These are phyloP conservation scores for Cistogaster globosa DNA, from an alignment of 2,888 invertebrate genomes.

Conservation along the genomic window DNA sequence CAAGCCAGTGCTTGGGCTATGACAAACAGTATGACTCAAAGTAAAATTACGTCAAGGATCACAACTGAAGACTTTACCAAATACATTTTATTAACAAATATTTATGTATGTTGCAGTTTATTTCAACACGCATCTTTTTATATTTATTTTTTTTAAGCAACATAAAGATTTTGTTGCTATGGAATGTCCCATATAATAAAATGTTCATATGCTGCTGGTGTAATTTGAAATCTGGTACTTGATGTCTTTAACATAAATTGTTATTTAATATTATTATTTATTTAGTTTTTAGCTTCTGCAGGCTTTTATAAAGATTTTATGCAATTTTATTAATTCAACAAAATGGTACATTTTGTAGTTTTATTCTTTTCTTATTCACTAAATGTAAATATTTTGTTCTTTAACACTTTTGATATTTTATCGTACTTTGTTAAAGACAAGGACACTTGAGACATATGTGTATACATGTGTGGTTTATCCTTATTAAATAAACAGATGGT, in stretches of 20 bases:
- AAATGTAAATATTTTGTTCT: background rate
- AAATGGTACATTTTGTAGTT: conserved; percentile 13
- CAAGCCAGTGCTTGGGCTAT: too few species aligned
- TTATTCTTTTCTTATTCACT: background rate
- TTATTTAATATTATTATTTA: conserved; percentile 40
- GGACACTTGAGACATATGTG: background rate
- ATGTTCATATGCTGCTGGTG: background rate
- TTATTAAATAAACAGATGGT: background rate
- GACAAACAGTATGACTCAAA: too few species aligned
- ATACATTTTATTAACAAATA: too few species aligned
- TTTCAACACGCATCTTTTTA: too few species aligned
- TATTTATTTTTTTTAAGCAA: too few species aligned
- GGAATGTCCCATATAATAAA: background rate
- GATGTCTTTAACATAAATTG: conserved; percentile 23
- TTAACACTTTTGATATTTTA: conserved; percentile 3
- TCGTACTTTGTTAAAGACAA: background rate
- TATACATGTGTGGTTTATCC: background rate
- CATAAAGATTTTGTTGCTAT: background rate
- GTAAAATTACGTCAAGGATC: too few species aligned
- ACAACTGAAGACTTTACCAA: too few species aligned
- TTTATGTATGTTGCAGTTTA: too few species aligned
- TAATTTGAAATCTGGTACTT: conserved; percentile 32
- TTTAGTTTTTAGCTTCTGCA: conserved; percentile 15
- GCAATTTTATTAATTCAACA: conserved; percentile 41
- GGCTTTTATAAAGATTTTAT: conserved; percentile 14